phyloP scores from a whole-genome alignment of 2,888 invertebrate genomes.

The Ectobius pallidus region DNA sequence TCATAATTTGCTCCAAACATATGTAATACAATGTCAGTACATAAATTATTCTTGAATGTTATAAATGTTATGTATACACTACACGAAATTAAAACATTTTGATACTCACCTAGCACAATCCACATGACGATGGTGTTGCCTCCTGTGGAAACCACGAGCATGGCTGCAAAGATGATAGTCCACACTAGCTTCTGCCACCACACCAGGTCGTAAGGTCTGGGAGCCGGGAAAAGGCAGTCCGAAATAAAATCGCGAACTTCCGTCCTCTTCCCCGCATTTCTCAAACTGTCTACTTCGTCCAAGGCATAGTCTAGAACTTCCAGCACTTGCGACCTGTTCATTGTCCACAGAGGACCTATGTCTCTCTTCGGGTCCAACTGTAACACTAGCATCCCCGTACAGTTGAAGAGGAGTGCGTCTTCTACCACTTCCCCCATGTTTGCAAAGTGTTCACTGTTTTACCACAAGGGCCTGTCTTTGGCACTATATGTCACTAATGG shows the following conservation, averaged over 20 bases:
- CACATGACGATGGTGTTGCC: slow-evolving; percentile 65
- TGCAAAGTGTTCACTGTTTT: no score
- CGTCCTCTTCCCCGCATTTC: neutral
- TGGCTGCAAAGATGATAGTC: no score
- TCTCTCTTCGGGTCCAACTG: slow-evolving; percentile 1
- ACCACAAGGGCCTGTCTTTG: no score
- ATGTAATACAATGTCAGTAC: no score
- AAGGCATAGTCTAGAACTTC: slow-evolving; percentile 23
- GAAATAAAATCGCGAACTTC: neutral
- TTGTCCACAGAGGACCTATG: neutral
- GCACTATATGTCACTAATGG: no score
- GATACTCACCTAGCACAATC: slow-evolving; percentile 59
- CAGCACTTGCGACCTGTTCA: slow-evolving; percentile 26
- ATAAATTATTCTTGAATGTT: no score
- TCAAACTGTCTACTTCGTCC: neutral
- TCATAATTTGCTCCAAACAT: no score
- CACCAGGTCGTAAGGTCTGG: slow-evolving; percentile 25
- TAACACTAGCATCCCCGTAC: slow-evolving; percentile 32
- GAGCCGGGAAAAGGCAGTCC: slow-evolving; percentile 14
- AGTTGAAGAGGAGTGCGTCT: slow-evolving; percentile 36
- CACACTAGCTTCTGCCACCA: no score
- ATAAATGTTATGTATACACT: no score
- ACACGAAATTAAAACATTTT: no score
- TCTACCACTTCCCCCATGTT: slow-evolving; percentile 30
- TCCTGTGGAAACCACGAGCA: slow-evolving; percentile 45